Evolutionary conservation across 2,888 invertebrate genomes (phyloP).

Genomic region (Tubiluchus corallicola): DNA sequence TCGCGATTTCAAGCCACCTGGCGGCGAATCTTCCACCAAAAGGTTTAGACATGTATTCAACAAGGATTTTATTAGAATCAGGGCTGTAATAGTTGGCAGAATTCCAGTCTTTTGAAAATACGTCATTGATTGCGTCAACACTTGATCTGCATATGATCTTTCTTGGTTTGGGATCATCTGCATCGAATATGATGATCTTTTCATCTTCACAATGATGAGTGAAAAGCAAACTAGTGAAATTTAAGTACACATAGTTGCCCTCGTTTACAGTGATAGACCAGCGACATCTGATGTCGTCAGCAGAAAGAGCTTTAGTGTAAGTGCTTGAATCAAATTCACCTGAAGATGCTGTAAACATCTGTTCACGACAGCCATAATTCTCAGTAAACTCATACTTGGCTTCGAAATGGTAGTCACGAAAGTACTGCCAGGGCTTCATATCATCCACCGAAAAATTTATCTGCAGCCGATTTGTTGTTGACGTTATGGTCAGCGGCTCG

Average conservation of each 20-base stretch:
- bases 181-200: background rate
- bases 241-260: background rate
- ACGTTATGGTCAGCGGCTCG: background rate
- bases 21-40: background rate
- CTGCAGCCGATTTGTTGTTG: background rate
- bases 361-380: conserved; percentile 1
- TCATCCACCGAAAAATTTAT: background rate
- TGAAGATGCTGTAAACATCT: background rate
- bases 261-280: background rate
- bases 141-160: background rate
- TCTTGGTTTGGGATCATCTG: background rate
- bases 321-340: background rate
- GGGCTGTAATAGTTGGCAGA: conserved; percentile 58
- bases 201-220: background rate
- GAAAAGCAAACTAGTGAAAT: background rate
- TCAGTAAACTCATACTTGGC: background rate
- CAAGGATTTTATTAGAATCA: background rate
- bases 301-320: background rate
- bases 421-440: background rate
- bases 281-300: conserved; percentile 1
- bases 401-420: background rate
- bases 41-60: background rate
- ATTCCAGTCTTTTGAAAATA: conserved; percentile 12
- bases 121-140: background rate
- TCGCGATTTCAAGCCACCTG: background rate